Percentiles rank a stretch among this genome's conserved stretches.
Evolutionary conservation across 2,797 vertebrate genomes (phyloP).

Genomic region (Champsocephalus gunnari): DNA sequence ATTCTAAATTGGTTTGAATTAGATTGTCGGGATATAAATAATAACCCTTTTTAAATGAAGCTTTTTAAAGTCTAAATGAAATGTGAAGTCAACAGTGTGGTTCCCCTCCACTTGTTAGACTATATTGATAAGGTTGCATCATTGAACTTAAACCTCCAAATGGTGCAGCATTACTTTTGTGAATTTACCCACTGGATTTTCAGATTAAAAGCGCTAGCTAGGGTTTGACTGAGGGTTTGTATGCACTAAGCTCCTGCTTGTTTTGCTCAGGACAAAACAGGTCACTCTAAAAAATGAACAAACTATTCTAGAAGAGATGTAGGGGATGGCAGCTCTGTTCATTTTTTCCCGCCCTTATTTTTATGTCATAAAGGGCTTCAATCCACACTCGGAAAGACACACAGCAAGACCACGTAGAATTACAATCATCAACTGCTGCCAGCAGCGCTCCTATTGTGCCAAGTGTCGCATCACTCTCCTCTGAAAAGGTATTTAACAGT

Average conservation of each 20-base stretch:
- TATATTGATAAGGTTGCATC: slow-evolving; percentile 8
- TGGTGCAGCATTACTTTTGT: slow-evolving; percentile 45
- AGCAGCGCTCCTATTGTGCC: slow-evolving; percentile 73
- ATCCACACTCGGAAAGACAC: slow-evolving; percentile 72
- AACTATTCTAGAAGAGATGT: slow-evolving; percentile 53
- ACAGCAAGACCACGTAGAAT: slow-evolving; percentile 66
- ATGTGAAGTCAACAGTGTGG: slow-evolving; percentile 4
- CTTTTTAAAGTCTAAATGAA: slow-evolving; percentile 22
- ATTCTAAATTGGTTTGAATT: slow-evolving; percentile 46
- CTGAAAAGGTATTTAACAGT: slow-evolving; percentile 63
- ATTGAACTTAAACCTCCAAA: slow-evolving; percentile 25
- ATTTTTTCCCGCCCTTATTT: slow-evolving; percentile 11
- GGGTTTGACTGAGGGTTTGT: slow-evolving; percentile 59
- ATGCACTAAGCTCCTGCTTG: slow-evolving; percentile 81
- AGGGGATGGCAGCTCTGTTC: slow-evolving; percentile 76
- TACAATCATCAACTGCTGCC: slow-evolving; percentile 78
- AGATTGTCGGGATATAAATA: slow-evolving; percentile 23
- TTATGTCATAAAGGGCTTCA: slow-evolving; percentile 81
- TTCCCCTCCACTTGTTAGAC: neutral
- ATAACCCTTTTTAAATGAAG: neutral
- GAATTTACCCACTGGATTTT: slow-evolving; percentile 44
- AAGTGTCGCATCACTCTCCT: slow-evolving; percentile 67
- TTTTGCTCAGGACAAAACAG: slow-evolving; percentile 84
- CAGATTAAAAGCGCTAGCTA: slow-evolving; percentile 44
- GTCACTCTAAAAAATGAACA: slow-evolving; percentile 64